Percentiles rank a stretch among this genome's conserved stretches.
phyloP scores from a whole-genome alignment of 2,113 vertebrate species.

The Pollachius pollachius region DNA sequence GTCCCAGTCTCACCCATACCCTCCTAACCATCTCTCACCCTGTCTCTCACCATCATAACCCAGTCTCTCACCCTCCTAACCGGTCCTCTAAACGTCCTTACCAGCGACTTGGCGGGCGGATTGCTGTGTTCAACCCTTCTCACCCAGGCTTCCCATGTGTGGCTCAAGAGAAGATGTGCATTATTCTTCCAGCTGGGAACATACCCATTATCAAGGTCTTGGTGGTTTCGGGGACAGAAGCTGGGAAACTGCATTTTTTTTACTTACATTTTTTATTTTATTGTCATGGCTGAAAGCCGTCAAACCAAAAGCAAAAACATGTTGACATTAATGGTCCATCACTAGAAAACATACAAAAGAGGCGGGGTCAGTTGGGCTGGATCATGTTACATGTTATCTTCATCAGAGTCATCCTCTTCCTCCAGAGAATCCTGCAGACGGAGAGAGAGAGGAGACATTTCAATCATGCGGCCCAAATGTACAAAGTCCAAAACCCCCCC shows the following conservation, averaged over 20 bases:
- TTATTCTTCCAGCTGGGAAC: not conserved
- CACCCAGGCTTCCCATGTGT: too few relatives aligned
- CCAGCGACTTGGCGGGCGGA: too few relatives aligned
- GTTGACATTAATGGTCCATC: not conserved
- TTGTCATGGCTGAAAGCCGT: slow-evolving; percentile 43
- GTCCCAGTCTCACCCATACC: too few relatives aligned
- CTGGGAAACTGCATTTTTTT: slow-evolving; percentile 6
- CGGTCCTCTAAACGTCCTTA: too few relatives aligned
- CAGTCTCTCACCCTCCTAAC: too few relatives aligned
- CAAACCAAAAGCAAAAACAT: slow-evolving; percentile 59
- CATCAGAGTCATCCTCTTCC: slow-evolving; percentile 98
- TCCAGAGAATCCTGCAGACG: slow-evolving; percentile 93
- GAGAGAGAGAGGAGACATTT: slow-evolving; percentile 15
- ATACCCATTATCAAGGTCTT: not conserved
- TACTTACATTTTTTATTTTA: slow-evolving; percentile 19
- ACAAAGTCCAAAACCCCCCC: too few relatives aligned
- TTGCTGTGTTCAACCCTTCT: too few relatives aligned
- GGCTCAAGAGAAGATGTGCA: too few relatives aligned
- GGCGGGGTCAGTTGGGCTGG: not conserved
- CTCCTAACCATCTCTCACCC: too few relatives aligned
- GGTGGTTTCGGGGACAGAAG: not conserved
- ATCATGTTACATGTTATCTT: slow-evolving; percentile 91
- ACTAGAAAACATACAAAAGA: slow-evolving; percentile 1
- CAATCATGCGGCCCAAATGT: too few relatives aligned
- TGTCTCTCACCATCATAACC: too few relatives aligned